Evolutionary conservation across 2,113 vertebrate species (phyloP).

Genomic region (Lepisosteus oculatus): DNA sequence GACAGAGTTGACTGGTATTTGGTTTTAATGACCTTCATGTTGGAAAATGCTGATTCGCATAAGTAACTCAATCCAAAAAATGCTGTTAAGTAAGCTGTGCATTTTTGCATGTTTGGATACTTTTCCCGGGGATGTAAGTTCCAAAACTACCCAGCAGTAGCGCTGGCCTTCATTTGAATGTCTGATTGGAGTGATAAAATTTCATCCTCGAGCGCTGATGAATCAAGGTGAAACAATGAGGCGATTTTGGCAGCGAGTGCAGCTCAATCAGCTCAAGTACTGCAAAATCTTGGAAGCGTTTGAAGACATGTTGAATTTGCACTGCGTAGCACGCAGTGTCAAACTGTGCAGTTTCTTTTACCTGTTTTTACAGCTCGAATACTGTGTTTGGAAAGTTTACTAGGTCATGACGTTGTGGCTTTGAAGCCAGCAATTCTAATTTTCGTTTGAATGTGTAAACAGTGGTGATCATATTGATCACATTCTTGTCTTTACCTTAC

Average conservation of each 20-base stretch:
- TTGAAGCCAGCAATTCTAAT: no score
- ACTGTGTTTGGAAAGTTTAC: no score
- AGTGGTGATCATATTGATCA: no score
- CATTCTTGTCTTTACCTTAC: no score
- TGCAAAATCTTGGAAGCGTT: neutral
- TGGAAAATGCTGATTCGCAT: neutral
- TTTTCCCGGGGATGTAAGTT: neutral
- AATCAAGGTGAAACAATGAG: no score
- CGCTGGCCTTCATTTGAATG: neutral
- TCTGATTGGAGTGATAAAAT: neutral
- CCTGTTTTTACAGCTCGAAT: neutral
- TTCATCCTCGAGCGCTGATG: no score
- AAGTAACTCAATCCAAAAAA: neutral
- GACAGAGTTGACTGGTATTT: neutral
- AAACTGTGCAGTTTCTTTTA: neutral
- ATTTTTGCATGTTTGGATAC: slow-evolving; percentile 2
- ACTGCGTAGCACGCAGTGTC: neutral
- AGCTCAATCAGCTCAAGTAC: neutral
- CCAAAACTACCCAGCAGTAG: neutral
- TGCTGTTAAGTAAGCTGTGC: neutral
- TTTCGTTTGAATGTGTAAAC: no score
- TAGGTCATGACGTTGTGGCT: no score
- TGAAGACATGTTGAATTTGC: neutral
- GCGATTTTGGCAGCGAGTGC: no score
- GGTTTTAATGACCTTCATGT: slow-evolving; percentile 4